Evolutionary conservation across 2,888 invertebrate species (phyloP).

Genomic region (Caenorhabditis plicata): DNA sequence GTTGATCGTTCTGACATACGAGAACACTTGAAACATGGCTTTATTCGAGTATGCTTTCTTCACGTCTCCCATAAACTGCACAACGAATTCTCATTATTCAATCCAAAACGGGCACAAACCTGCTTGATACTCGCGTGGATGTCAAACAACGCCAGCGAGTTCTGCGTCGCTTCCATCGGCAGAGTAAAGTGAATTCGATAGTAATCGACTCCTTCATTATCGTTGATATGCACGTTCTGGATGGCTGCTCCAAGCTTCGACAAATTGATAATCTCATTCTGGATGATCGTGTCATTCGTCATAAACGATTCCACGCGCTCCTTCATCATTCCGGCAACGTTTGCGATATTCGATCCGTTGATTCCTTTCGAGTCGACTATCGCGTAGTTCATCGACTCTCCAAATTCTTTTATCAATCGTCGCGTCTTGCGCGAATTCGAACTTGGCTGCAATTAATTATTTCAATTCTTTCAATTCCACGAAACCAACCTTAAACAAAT

Average conservation of each 20-base stretch:
- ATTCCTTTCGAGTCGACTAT: conserved; percentile 7
- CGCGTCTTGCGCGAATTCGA: neutral
- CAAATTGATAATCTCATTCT: conserved; percentile 10
- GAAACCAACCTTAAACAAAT: too few relatives aligned
- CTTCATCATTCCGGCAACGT: neutral
- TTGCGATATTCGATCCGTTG: neutral
- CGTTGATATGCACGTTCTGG: conserved; percentile 2
- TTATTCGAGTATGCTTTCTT: too few relatives aligned
- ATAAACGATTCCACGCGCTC: neutral
- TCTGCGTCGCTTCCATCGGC: neutral
- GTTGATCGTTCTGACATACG: neutral
- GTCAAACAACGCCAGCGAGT: too few relatives aligned
- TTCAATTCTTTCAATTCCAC: too few relatives aligned
- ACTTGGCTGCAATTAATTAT: too few relatives aligned
- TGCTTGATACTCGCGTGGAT: too few relatives aligned
- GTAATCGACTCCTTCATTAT: conserved; percentile 10
- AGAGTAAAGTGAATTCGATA: conserved; percentile 22
- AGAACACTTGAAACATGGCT: neutral
- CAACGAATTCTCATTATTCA: neutral
- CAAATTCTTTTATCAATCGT: conserved; percentile 8
- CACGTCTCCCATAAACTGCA: neutral
- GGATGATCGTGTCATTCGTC: neutral
- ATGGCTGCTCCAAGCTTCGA: conserved; percentile 6
- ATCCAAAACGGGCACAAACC: neutral
- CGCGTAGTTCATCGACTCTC: conserved; percentile 5